Evolutionary conservation across 2,113 vertebrate species (phyloP).

Genomic region (Spheniscus mendiculus): DNA sequence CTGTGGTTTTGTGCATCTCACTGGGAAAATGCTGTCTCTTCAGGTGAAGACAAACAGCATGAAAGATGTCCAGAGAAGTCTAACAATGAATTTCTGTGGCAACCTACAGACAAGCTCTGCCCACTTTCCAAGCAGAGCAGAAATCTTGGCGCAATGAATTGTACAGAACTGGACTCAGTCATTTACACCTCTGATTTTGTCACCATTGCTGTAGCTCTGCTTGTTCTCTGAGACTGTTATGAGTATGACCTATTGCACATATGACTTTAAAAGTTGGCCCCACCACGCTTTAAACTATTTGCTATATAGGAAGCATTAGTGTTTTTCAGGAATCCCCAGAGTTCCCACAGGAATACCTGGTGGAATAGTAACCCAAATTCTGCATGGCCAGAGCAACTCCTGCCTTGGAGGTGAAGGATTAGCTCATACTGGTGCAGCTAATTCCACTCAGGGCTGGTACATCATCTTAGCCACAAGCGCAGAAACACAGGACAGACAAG

Average conservation of each 20-base stretch:
- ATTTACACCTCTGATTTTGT: background rate
- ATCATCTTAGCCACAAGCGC: background rate
- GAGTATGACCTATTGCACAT: background rate
- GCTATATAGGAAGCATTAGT: background rate
- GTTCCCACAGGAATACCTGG: background rate
- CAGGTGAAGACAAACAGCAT: background rate
- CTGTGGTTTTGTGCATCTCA: background rate
- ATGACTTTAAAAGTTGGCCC: background rate
- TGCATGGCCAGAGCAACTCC: background rate
- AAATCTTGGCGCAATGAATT: background rate
- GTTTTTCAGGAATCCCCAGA: background rate
- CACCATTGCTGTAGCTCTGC: background rate
- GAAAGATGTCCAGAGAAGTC: background rate
- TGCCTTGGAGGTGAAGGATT: background rate
- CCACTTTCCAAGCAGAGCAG: background rate
- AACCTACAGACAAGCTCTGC: background rate
- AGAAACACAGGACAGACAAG: conserved; percentile 11
- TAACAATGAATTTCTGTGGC: background rate
- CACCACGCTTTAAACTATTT: background rate
- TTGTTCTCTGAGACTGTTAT: background rate
- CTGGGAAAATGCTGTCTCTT: background rate
- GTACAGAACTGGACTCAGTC: background rate
- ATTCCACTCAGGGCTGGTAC: background rate
- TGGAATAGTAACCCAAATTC: background rate
- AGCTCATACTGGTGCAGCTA: background rate